Evolutionary conservation across 1,140 invertebrate genomes (phyloP).

Genomic region (Brachionus rotundiformis): DNA sequence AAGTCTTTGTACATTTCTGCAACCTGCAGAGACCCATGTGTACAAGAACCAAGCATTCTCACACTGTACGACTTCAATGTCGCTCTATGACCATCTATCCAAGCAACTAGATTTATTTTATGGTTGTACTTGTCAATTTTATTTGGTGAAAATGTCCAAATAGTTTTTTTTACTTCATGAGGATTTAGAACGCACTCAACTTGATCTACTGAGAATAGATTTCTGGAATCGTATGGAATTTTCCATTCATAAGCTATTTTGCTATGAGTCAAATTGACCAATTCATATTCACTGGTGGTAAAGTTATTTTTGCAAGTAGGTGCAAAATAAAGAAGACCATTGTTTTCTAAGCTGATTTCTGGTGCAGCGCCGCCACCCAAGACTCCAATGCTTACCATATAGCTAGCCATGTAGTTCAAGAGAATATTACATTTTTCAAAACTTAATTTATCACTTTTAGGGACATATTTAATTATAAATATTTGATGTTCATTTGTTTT

Average conservation of each 20-base stretch:
- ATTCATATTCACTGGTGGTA: constrained; percentile 57
- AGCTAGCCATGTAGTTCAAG: constrained; percentile 26
- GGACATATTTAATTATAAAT: constrained; percentile 58
- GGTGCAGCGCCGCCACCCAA: constrained; percentile 60
- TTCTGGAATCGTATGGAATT: constrained; percentile 56
- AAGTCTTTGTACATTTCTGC: constrained; percentile 60
- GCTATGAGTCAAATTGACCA: constrained; percentile 62
- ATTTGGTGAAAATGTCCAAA: constrained; percentile 60
- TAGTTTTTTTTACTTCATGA: constrained; percentile 61
- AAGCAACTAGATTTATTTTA: constrained; percentile 60
- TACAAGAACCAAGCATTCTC: constrained; percentile 3
- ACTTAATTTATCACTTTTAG: constrained; percentile 52
- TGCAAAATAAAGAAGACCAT: constrained; percentile 61
- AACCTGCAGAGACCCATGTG: constrained; percentile 55
- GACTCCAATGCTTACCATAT: constrained; percentile 46
- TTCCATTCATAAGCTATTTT: constrained; percentile 63
- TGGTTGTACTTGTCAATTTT: constrained; percentile 59
- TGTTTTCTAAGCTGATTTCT: constrained; percentile 58
- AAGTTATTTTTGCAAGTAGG: constrained; percentile 61
- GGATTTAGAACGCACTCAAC: constrained; percentile 59
- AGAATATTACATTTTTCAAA: neutral
- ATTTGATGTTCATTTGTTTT: constrained; percentile 55
- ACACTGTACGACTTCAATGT: constrained; percentile 53
- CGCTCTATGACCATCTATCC: constrained; percentile 60
- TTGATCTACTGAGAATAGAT: constrained; percentile 58